Evolutionary conservation across 2,113 vertebrate species (phyloP).

Genomic region (Pollimyrus isidori): DNA sequence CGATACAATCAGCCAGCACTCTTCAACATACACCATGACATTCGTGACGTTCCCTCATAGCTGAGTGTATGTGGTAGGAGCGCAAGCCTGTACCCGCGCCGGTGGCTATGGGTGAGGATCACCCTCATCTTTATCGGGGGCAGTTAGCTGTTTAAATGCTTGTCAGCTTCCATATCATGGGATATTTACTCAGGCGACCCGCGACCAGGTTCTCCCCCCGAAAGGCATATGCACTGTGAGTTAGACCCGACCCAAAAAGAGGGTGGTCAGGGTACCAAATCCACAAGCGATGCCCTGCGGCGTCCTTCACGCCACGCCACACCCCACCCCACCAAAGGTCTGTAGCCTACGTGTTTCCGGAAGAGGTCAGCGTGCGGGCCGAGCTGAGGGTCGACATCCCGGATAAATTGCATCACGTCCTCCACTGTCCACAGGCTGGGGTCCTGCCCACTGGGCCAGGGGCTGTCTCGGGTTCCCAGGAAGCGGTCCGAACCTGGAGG

Average conservation of each 20-base stretch:
- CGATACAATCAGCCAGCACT: not conserved
- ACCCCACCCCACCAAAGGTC: not conserved
- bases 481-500: constrained; percentile 65
- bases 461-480: constrained; percentile 51
- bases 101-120: not conserved
- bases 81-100: not conserved
- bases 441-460: constrained; percentile 66
- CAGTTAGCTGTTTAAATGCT: not conserved
- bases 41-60: not conserved
- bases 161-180: not conserved
- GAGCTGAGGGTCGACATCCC: constrained; percentile 82
- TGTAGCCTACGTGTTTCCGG: constrained; percentile 79
- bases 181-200: not conserved
- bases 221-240: not conserved
- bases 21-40: not conserved
- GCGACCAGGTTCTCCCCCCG: not conserved
- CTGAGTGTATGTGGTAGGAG: not conserved
- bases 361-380: constrained; percentile 93
- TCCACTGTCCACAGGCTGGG: constrained; percentile 87
- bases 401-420: constrained; percentile 93
- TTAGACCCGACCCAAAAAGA: not conserved
- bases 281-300: not conserved
- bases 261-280: not conserved
- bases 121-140: not conserved
- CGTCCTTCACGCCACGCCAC: not conserved